Percentiles rank a stretch among this genome's conserved stretches.
Conservation (phyloP, 2,113 vertebrate genomes). For the Rostratula benghalensis region DNA sequence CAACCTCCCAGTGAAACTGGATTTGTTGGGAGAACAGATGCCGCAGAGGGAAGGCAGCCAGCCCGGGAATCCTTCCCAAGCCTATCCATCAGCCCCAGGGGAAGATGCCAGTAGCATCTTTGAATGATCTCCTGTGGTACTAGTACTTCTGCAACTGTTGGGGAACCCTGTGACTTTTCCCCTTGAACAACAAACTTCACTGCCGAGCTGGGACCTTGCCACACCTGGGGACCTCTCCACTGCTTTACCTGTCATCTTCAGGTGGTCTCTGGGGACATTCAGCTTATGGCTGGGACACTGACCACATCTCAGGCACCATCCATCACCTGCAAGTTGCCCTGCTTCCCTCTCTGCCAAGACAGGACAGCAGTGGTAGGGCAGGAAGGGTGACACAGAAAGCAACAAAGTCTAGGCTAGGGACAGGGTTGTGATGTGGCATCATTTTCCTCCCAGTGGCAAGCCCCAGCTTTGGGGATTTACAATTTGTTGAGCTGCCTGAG, state of each 20-base stretch:
- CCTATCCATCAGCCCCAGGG: background rate
- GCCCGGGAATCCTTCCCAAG: fast-evolving
- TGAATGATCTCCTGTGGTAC: background rate
- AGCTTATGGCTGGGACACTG: background rate
- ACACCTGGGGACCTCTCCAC: background rate
- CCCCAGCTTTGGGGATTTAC: background rate
- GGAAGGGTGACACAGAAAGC: background rate
- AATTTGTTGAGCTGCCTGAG: background rate
- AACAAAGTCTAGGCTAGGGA: background rate
- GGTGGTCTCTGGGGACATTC: background rate
- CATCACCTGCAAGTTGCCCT: background rate
- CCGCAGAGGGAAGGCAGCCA: background rate
- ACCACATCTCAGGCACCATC: background rate
- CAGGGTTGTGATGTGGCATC: background rate
- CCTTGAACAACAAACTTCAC: background rate
- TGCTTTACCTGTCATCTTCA: background rate
- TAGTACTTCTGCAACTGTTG: background rate
- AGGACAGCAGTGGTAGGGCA: background rate
- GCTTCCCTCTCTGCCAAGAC: background rate
- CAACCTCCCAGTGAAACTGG: background rate
- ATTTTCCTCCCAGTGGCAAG: background rate
- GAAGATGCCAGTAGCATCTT: background rate
- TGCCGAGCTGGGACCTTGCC: background rate
- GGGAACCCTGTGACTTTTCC: background rate
- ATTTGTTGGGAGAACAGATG: background rate